phyloP scores from a whole-genome alignment of 1,140 invertebrate species.

The Brachionus rubens region DNA sequence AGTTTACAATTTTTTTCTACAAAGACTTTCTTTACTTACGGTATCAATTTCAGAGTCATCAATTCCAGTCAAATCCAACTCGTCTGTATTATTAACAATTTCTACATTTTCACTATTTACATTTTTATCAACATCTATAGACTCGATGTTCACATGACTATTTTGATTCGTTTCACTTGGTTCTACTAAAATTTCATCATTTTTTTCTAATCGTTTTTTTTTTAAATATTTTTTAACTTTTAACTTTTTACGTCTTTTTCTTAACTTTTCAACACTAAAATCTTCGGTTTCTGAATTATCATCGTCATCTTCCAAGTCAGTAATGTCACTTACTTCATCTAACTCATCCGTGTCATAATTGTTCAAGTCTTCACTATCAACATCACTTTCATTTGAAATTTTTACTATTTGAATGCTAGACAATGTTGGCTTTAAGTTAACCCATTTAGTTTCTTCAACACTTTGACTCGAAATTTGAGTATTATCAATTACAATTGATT shows the following conservation, averaged over 20 bases:
- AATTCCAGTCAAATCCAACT: conserved; percentile 74
- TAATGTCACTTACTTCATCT: not conserved
- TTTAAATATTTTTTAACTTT: conserved; percentile 17
- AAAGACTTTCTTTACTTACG: conserved; percentile 48
- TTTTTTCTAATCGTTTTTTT: not conserved
- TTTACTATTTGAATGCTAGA: not conserved
- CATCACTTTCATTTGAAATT: not conserved
- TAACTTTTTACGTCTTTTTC: not conserved
- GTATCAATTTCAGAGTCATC: conserved; percentile 82
- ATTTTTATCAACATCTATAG: not conserved
- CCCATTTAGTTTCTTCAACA: not conserved
- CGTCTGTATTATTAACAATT: conserved; percentile 58
- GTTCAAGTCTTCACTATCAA: not conserved
- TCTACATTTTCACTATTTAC: not conserved
- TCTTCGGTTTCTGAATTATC: conserved; percentile 17
- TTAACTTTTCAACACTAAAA: not conserved
- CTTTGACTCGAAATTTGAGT: not conserved
- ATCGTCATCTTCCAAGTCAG: not conserved
- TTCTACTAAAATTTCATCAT: too few species aligned
- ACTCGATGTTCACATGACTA: not conserved
- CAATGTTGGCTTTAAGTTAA: conserved; percentile 10
- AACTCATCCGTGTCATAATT: not conserved
- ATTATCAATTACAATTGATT: not conserved
- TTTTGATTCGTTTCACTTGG: not conserved
- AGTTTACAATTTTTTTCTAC: not conserved